Base-by-base conservation (phyloP, 1,140 invertebrate species). In the Nebria ingens region DNA sequence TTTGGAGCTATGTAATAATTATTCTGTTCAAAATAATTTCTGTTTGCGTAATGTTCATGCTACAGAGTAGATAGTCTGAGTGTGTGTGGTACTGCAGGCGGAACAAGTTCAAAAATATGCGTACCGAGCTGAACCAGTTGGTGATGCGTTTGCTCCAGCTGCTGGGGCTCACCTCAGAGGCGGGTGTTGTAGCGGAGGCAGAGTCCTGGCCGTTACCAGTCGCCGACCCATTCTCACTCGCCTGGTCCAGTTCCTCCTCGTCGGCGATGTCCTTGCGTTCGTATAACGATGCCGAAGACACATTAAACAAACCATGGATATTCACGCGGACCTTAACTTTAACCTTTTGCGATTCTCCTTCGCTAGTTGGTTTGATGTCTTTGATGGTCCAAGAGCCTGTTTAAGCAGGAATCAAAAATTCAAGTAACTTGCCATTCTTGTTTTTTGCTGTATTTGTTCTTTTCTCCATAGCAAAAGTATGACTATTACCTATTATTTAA, bases 321-420 rank as follows among this genome's bases (percentile, higher is more conserved):
- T 97, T 97, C 17, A 98, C 77, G 58, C 93, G 79, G 3, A 94
- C 90, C 76, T 98, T 98, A 0, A 98, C 84, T 72, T 97, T 97
- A 0, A 99, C 86, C 73, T 97, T 97, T 50, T 91, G 85, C 21
- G 83, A 83, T 64, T 93, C 91, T 2, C 92, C 93, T 60, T 92
- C 88, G n/a, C 84, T 64, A 34, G 83, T 83, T 50, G 91, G 88
- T 61, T 86, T 84, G 0, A 98, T 84, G 65, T 94, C 89, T 56
- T 85, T 85, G 19, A 98, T 83, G 15, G 80, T 78, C 79, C 89
- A 97, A 53, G 79, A 75, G 57, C 89, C 89, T 92, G 68, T 55
- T 19, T 29, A 42, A 54, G 13, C 40, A 45, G 6, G 17, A 45
- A 45, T 29, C 6, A 34, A 34, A 34, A 34, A 34, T 34, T n/a